Conservation (phyloP, 2,113 vertebrate genomes). For the Rana temporaria region DNA sequence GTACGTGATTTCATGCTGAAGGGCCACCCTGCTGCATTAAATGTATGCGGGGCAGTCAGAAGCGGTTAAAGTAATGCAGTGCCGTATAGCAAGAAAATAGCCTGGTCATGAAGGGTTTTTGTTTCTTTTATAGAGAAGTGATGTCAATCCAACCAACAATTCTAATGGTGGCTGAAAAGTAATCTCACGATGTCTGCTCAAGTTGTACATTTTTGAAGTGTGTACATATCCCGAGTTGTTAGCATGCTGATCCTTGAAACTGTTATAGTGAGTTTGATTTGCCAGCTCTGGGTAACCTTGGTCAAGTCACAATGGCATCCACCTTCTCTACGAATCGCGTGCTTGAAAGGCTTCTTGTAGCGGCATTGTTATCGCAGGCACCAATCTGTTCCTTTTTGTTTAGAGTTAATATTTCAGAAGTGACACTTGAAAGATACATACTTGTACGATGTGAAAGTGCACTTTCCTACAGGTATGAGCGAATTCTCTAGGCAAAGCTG, state of each 20-base stretch:
- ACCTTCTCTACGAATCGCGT: background rate
- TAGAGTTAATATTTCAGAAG: slow-evolving; percentile 25
- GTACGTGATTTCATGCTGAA: too few relatives aligned
- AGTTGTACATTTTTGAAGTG: background rate
- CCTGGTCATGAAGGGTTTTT: too few relatives aligned
- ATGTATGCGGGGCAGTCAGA: too few relatives aligned
- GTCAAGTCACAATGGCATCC: slow-evolving; percentile 1
- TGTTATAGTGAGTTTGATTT: background rate
- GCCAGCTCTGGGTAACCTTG: background rate
- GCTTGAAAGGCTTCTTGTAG: background rate
- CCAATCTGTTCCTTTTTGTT: background rate
- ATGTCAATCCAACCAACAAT: too few relatives aligned
- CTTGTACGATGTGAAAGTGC: slow-evolving; percentile 28
- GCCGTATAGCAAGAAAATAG: too few relatives aligned
- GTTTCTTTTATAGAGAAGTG: too few relatives aligned
- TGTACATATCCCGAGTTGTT: background rate
- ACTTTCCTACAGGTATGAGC: slow-evolving; percentile 53
- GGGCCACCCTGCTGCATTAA: too few relatives aligned
- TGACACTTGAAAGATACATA: slow-evolving; percentile 4
- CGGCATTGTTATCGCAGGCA: slow-evolving; percentile 13
- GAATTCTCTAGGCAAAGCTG: slow-evolving; percentile 71
- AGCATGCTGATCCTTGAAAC: slow-evolving; percentile 1
- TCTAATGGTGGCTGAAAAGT: background rate
- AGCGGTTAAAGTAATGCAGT: too few relatives aligned
- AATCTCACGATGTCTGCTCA: background rate